phyloP scores from a whole-genome alignment of 2,113 vertebrate species.

The Charadrius vociferus region DNA sequence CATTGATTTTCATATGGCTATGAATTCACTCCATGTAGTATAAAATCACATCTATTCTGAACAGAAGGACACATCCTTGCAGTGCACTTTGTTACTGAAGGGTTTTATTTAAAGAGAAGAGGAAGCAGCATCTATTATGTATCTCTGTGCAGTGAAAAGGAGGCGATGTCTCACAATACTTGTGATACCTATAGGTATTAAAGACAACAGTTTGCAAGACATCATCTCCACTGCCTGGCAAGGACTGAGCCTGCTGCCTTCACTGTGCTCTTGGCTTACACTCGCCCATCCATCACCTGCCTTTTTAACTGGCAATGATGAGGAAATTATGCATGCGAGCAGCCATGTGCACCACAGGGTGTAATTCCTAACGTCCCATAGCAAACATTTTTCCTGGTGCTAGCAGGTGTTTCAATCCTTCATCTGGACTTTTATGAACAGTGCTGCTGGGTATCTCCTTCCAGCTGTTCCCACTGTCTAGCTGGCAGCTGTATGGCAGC shows the following conservation, averaged over 20 bases:
- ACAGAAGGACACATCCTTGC: neutral
- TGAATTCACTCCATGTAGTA: neutral
- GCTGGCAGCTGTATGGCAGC: neutral
- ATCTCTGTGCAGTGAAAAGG: neutral
- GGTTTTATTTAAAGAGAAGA: neutral
- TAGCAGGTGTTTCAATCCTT: conserved; percentile 23
- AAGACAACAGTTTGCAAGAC: neutral
- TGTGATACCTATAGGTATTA: neutral
- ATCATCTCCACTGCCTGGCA: neutral
- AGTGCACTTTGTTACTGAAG: neutral
- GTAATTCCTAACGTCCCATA: neutral
- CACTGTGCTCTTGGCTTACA: neutral
- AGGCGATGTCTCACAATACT: neutral
- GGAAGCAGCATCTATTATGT: neutral
- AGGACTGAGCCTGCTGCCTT: neutral
- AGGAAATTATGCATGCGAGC: neutral
- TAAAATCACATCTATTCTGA: neutral
- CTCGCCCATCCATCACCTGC: conserved; percentile 32
- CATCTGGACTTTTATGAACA: neutral
- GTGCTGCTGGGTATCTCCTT: neutral
- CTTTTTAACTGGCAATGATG: conserved; percentile 8
- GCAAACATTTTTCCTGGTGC: conserved; percentile 20
- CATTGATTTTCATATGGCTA: neutral
- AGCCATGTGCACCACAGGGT: neutral
- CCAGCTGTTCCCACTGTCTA: neutral